Conservation (phyloP, 2,797 vertebrate genomes). For the Sardinella longiceps region DNA sequence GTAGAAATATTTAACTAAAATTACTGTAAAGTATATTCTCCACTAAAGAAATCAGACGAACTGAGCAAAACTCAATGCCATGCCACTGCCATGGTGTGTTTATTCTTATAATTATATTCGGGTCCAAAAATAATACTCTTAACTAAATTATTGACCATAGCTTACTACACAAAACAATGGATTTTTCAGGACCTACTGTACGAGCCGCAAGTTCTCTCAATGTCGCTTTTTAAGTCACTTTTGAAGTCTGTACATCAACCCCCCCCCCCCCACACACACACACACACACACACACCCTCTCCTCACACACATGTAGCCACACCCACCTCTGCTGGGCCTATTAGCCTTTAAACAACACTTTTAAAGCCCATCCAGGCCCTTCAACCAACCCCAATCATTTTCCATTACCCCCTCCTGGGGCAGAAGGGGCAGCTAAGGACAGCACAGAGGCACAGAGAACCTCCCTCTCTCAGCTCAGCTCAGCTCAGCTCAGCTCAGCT, state of each 20-base stretch:
- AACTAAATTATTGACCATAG: neutral
- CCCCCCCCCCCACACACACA: neutral
- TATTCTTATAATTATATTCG: neutral
- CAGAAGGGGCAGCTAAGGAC: constrained; percentile 7
- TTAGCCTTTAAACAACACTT: neutral
- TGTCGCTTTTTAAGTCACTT: neutral
- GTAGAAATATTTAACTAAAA: neutral
- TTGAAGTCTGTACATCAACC: neutral
- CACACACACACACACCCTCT: neutral
- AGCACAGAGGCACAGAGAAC: neutral
- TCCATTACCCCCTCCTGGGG: constrained; percentile 12
- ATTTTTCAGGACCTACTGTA: neutral
- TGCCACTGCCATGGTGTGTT: no score
- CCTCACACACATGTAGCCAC: neutral
- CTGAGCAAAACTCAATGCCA: no score
- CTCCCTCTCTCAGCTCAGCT: constrained; percentile 17
- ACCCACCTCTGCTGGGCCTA: neutral
- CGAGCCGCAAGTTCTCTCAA: neutral
- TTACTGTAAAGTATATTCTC: neutral
- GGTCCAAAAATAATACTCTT: neutral
- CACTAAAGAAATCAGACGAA: neutral
- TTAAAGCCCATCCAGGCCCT: neutral
- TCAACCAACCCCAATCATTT: neutral
- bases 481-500: no score
- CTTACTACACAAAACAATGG: neutral